A percentile compares a stretch with the other conserved stretches of the same genome.
These are phyloP conservation scores for Nematopogon swammerdamellus DNA, from an alignment of 2,888 invertebrate species.

Conservation along the genomic window DNA sequence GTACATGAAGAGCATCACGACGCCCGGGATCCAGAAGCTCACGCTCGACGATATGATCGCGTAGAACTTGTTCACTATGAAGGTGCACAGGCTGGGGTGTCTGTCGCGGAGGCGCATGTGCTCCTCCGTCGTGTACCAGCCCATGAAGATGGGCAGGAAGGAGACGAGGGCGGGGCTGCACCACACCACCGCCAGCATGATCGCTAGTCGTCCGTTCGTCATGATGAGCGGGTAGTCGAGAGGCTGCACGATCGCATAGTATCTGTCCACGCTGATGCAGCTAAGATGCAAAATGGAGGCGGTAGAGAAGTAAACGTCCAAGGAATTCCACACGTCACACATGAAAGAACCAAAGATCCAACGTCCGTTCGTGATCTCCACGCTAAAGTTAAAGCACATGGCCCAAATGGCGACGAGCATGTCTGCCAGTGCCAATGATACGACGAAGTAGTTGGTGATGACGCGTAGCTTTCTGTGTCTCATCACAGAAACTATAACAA, in stretches of 20 bases:
- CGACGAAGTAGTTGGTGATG: slow-evolving; percentile 95
- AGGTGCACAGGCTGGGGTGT: slow-evolving; percentile 73
- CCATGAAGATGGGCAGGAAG: slow-evolving; percentile 92
- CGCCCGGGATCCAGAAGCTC: slow-evolving; percentile 92
- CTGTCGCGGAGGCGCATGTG: slow-evolving; percentile 66
- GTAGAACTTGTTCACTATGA: slow-evolving; percentile 83
- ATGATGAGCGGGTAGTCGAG: slow-evolving; percentile 91
- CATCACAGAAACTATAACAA: slow-evolving; percentile 85
- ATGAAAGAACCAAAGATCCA: slow-evolving; percentile 90
- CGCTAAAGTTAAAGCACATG: slow-evolving; percentile 91
- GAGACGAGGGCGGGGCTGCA: slow-evolving; percentile 88
- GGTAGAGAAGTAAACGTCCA: slow-evolving; percentile 93
- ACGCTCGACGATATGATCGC: slow-evolving; percentile 86
- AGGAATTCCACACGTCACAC: slow-evolving; percentile 95
- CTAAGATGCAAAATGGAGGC: slow-evolving; percentile 92
- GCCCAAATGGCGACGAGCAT: slow-evolving; percentile 93
- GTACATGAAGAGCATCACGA: slow-evolving; percentile 92
- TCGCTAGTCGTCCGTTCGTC: slow-evolving; percentile 76
- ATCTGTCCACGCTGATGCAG: slow-evolving; percentile 86
- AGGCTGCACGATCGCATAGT: slow-evolving; percentile 91
- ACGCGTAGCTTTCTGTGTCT: slow-evolving; percentile 64
- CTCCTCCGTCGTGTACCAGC: slow-evolving; percentile 88
- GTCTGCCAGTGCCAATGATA: slow-evolving; percentile 90
- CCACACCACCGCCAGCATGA: slow-evolving; percentile 90
- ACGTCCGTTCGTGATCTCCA: slow-evolving; percentile 75